Evolutionary conservation across 2,113 vertebrate genomes (phyloP), one percentile per base, ranked within the genome.

Genomic region (Periophthalmus modestus): DNA sequence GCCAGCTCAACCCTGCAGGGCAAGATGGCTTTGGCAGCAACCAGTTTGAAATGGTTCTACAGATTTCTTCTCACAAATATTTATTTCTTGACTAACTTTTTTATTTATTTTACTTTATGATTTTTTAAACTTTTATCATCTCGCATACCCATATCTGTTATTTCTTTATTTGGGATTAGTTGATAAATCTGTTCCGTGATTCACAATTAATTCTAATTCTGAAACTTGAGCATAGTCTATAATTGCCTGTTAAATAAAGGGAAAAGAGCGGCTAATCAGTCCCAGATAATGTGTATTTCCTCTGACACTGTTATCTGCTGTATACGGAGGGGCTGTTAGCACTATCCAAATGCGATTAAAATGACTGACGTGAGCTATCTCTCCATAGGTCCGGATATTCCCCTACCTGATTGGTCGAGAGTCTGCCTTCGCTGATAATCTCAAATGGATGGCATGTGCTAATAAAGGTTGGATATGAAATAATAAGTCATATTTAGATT

Each of bases 361-460:
- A 84, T 90, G 92, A 93, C 71, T 92, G 90, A 89, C 71, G 3
- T 79, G 34, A 83, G 66, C 70, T 88, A 79, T 89, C 85, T 65
- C 82, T 68, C 78, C 69, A 1, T 85, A 93, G 94, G 92, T 94
- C 72, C 91, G 93, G 65, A 94, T 94, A 87, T 93, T 93, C 85
- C 93, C 93, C 19, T 94, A 94, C 88, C 85, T 94, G 82, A 93
- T 94, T 89, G 98, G 98, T 87, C 95, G 97, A 81, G 97, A 99
- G 90, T 96, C 96, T 46, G 97, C 96, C 61, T 99, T 99, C 85
- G 97, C 98, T 75, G 97, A 99, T 91, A 99, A 99, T 82, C 92
- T 99, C 58, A 99, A 99, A 92, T 99, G 98, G 98, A 99, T 99
- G 97, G 98, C 98, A 18, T 99, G 98, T 86, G 97, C 97, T 75